Evolutionary conservation across 2,888 invertebrate genomes (phyloP).

Genomic region (Tanaodytes sp.): DNA sequence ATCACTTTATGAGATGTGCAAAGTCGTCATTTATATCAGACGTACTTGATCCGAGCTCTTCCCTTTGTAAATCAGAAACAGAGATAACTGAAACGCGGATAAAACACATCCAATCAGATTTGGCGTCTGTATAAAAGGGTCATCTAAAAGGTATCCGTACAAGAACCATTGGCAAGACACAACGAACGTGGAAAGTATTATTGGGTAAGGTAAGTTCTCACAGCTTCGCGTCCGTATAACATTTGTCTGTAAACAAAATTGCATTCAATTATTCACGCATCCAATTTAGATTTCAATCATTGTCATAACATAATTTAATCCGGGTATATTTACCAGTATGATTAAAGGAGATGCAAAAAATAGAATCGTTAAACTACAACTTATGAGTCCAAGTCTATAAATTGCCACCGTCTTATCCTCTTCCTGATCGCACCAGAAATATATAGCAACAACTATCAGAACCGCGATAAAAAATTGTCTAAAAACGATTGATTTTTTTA

Average conservation of each 20-base stretch:
- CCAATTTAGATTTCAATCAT: too few species aligned
- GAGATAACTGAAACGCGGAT: slow-evolving; percentile 81
- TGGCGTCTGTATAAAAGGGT: slow-evolving; percentile 85
- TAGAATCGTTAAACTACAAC: slow-evolving; percentile 83
- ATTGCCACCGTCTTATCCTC: slow-evolving; percentile 75
- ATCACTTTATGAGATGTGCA: neutral
- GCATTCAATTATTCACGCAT: too few species aligned
- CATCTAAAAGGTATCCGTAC: slow-evolving; percentile 86
- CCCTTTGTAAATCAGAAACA: slow-evolving; percentile 84
- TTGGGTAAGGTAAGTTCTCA: slow-evolving; percentile 89
- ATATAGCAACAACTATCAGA: slow-evolving; percentile 75
- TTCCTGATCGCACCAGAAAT: slow-evolving; percentile 77
- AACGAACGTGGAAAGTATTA: slow-evolving; percentile 87
- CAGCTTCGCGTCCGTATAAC: slow-evolving; percentile 86
- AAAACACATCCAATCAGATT: slow-evolving; percentile 86
- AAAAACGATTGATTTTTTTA: slow-evolving; percentile 79
- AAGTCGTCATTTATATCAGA: slow-evolving; percentile 61
- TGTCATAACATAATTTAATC: too few species aligned
- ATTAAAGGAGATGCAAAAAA: slow-evolving; percentile 89
- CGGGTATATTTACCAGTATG: slow-evolving; percentile 80
- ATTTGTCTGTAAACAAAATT: slow-evolving; percentile 76
- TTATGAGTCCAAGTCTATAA: slow-evolving; percentile 79
- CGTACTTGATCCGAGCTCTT: slow-evolving; percentile 61
- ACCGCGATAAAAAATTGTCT: slow-evolving; percentile 78
- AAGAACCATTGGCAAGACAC: slow-evolving; percentile 88